Conservation (phyloP, 2,797 vertebrate species). For the Enteromius thamalakanensis region DNA sequence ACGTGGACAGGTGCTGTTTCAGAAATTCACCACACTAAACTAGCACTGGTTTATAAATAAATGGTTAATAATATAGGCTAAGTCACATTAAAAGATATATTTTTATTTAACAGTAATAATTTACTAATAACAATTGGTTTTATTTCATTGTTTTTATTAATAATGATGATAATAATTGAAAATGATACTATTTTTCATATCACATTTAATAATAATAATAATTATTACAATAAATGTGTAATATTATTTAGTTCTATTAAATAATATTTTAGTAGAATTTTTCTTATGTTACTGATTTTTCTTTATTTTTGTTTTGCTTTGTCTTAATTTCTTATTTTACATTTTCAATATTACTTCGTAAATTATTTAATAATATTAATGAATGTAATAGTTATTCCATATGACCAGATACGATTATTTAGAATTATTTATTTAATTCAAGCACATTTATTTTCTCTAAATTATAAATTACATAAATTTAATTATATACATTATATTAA, state of each 20-base stretch:
- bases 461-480: no score
- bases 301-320: neutral
- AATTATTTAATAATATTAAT: neutral
- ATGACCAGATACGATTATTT: neutral
- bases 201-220: neutral
- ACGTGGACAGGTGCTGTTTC: neutral
- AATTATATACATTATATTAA: no score
- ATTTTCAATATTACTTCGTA: neutral
- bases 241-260: neutral
- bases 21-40: neutral
- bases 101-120: neutral
- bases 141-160: no score
- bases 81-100: neutral
- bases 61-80: neutral
- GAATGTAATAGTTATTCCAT: neutral
- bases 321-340: neutral
- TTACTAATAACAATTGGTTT: neutral
- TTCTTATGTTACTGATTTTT: no score
- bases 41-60: neutral
- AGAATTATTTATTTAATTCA: no score
- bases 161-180: neutral
- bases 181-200: neutral
- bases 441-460: neutral
- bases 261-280: neutral
- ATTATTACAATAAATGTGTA: neutral